Conservation (phyloP, 2,113 vertebrate genomes). For the Macquaria australasica region DNA sequence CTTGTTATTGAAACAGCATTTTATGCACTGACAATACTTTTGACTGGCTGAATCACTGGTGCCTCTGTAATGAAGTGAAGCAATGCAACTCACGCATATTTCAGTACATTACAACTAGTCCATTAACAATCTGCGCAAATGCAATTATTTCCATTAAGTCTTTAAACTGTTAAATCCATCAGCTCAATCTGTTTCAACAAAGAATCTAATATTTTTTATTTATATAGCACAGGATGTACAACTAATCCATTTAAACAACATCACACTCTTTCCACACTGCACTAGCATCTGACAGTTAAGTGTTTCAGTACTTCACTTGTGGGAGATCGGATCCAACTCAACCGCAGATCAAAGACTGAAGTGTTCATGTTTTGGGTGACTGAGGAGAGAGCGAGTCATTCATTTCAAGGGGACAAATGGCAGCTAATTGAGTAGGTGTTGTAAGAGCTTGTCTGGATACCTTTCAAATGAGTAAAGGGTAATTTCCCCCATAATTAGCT, state of each 20-base stretch:
- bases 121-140: not conserved
- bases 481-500: slow-evolving; percentile 71
- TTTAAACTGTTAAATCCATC: not conserved
- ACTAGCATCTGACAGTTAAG: slow-evolving; percentile 1
- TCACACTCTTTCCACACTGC: not conserved
- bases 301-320: slow-evolving; percentile 45
- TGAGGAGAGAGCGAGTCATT: slow-evolving; percentile 65
- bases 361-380: slow-evolving; percentile 54
- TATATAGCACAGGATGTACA: not conserved
- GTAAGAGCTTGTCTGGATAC: slow-evolving; percentile 65
- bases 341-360: slow-evolving; percentile 48
- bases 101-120: not conserved
- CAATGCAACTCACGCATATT: not conserved
- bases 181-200: not conserved
- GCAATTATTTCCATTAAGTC: not conserved
- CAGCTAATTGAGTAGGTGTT: slow-evolving; percentile 72
- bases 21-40: not conserved
- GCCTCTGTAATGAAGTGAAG: not conserved
- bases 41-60: not conserved
- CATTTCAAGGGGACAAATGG: slow-evolving; percentile 64
- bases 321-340: slow-evolving; percentile 50
- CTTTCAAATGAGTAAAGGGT: slow-evolving; percentile 72
- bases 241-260: not conserved
- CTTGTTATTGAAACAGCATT: not conserved
- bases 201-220: not conserved